Conservation (phyloP, 2,113 vertebrate species). For the Myiozetetes cayanensis region DNA sequence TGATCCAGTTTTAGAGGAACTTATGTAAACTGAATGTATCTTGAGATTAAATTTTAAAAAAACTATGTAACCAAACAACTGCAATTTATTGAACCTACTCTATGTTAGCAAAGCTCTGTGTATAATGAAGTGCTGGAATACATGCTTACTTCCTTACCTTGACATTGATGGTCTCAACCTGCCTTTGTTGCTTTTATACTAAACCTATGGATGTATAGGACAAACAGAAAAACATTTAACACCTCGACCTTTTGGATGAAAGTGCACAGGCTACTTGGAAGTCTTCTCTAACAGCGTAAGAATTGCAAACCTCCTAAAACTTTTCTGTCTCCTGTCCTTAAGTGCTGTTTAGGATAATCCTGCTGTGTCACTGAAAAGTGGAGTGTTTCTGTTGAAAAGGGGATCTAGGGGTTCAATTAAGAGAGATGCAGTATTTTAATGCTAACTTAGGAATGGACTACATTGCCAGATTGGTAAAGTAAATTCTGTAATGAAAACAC, state of each 20-base stretch:
- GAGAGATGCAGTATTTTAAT: background rate
- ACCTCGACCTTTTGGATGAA: background rate
- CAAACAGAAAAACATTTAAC: background rate
- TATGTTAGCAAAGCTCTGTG: background rate
- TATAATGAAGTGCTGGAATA: background rate
- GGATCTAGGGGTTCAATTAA: background rate
- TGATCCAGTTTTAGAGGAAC: background rate
- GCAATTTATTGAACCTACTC: background rate
- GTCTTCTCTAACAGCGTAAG: background rate
- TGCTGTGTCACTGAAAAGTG: background rate
- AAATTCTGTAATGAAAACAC: constrained; percentile 5
- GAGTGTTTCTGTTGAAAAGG: background rate
- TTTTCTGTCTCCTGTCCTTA: background rate
- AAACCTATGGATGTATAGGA: background rate
- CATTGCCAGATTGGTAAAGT: background rate
- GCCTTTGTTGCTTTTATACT: background rate
- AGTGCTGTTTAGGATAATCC: background rate
- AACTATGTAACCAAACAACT: background rate
- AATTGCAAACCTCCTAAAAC: background rate
- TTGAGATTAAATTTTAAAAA: background rate
- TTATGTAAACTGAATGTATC: background rate
- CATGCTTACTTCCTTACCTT: background rate
- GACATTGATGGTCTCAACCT: background rate
- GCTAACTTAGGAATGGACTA: background rate
- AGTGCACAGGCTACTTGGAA: background rate